These are phyloP conservation scores for Macropis europaea DNA, from an alignment of 2,888 invertebrate species.

Conservation along the genomic window DNA sequence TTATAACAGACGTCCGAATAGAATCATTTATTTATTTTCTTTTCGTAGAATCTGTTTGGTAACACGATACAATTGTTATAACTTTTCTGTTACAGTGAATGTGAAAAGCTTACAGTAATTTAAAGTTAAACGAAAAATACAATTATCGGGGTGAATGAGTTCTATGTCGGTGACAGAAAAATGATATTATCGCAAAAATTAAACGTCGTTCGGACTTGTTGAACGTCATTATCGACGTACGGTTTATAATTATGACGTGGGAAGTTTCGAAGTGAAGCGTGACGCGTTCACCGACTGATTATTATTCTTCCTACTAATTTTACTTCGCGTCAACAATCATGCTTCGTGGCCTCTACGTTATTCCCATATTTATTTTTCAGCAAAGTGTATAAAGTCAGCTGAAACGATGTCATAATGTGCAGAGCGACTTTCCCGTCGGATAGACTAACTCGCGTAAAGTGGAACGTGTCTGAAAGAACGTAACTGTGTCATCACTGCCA, in stretches of 20 bases:
- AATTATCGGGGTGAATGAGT: too few species aligned
- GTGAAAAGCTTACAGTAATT: too few species aligned
- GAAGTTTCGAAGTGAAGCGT: background rate
- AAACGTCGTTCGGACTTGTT: background rate
- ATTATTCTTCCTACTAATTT: slow-evolving; percentile 43
- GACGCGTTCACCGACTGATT: slow-evolving; percentile 5
- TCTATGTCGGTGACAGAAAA: too few species aligned
- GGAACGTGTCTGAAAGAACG: background rate
- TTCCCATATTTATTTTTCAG: slow-evolving; percentile 7
- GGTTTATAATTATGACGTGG: slow-evolving; percentile 12
- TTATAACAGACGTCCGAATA: background rate
- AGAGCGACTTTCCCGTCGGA: background rate
- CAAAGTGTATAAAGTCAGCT: background rate
- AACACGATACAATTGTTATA: too few species aligned
- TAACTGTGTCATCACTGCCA: too few species aligned
- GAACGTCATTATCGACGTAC: background rate
- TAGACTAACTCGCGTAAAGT: too few species aligned
- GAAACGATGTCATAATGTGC: background rate
- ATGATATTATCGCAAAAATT: background rate
- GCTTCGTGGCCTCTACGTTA: background rate
- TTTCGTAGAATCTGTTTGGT: too few species aligned
- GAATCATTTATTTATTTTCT: too few species aligned
- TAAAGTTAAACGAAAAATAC: too few species aligned
- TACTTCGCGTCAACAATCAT: slow-evolving; percentile 15
- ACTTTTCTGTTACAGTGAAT: too few species aligned